phyloP scores from a whole-genome alignment of 1,140 invertebrate species.

The Drosophila nasuta region DNA sequence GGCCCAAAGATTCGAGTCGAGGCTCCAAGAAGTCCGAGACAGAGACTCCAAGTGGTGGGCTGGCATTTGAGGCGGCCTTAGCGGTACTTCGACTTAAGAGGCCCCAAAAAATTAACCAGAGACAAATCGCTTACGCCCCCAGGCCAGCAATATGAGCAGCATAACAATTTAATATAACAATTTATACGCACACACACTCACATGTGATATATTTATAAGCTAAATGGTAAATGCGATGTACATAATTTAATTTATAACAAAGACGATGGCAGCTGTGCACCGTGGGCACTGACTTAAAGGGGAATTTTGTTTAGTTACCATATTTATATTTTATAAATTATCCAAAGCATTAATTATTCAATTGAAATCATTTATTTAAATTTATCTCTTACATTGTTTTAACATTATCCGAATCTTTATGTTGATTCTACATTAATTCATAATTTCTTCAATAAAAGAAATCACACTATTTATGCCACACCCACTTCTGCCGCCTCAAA shows the following conservation, averaged over 20 bases:
- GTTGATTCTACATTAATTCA: no score
- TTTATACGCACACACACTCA: conserved; percentile 29
- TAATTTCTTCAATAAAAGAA: no score
- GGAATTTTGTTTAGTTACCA: neutral
- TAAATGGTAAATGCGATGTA: conserved; percentile 35
- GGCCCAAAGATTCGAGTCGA: conserved; percentile 11
- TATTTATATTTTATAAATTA: neutral
- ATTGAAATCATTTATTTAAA: neutral
- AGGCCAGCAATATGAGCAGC: conserved; percentile 27
- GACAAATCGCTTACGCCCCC: conserved; percentile 73
- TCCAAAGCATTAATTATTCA: no score
- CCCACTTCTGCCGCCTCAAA: no score
- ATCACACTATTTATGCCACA: no score
- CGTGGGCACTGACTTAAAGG: conserved; percentile 31
- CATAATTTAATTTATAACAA: conserved; percentile 70
- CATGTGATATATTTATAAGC: conserved; percentile 8
- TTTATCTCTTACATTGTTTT: no score
- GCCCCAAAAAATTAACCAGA: conserved; percentile 63
- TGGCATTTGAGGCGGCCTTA: conserved; percentile 54
- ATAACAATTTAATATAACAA: conserved; percentile 72
- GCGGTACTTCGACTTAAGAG: conserved; percentile 67
- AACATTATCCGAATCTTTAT: no score
- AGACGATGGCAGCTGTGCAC: conserved; percentile 35
- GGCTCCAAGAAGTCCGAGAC: neutral
- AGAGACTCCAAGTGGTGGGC: conserved; percentile 12